A percentile compares a stretch with the other conserved stretches of the same genome.
phyloP scores from a whole-genome alignment of 2,888 invertebrate genomes.

The Dastarcus helophoroides region DNA sequence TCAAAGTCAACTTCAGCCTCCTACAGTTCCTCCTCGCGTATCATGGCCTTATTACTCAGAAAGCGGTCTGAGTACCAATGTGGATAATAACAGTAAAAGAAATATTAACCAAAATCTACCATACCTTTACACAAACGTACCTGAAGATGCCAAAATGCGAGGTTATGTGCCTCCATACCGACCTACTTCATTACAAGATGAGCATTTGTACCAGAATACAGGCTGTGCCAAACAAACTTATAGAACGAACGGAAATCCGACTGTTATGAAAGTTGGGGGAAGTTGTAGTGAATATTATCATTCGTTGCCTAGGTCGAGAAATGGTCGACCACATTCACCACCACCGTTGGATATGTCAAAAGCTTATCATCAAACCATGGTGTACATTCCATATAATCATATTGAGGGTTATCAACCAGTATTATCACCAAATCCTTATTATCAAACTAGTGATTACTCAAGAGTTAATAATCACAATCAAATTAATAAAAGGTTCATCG shows the following conservation, averaged over 20 bases:
- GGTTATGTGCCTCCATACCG: conserved; percentile 27
- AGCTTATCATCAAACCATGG: conserved; percentile 56
- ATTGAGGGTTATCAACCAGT: conserved; percentile 30
- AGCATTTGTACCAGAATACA: conserved; percentile 41
- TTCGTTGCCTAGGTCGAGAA: conserved; percentile 30
- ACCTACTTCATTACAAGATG: conserved; percentile 33
- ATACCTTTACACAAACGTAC: conserved; percentile 23
- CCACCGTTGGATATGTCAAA: conserved; percentile 49
- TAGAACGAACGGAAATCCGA: conserved; percentile 25
- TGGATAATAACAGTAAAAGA: conserved; percentile 25
- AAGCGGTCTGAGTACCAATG: conserved; percentile 35
- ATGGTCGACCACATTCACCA: conserved; percentile 54
- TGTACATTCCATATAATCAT: conserved; percentile 54
- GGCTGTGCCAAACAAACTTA: conserved; percentile 22
- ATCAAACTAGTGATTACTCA: conserved; percentile 27
- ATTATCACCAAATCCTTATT: conserved; percentile 24
- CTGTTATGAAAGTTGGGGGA: conserved; percentile 28
- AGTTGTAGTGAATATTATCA: conserved; percentile 31
- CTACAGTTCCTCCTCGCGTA: conserved; percentile 36
- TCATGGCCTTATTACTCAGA: conserved; percentile 59
- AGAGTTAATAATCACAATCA: conserved; percentile 33
- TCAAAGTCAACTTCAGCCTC: conserved; percentile 54
- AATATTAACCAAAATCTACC: conserved; percentile 25
- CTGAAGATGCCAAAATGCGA: conserved; percentile 24
- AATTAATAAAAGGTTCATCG: conserved; percentile 34